Percentiles rank a stretch among this genome's conserved stretches.
Evolutionary conservation across 2,113 vertebrate genomes (phyloP).

Genomic region (Podocnemis expansa): DNA sequence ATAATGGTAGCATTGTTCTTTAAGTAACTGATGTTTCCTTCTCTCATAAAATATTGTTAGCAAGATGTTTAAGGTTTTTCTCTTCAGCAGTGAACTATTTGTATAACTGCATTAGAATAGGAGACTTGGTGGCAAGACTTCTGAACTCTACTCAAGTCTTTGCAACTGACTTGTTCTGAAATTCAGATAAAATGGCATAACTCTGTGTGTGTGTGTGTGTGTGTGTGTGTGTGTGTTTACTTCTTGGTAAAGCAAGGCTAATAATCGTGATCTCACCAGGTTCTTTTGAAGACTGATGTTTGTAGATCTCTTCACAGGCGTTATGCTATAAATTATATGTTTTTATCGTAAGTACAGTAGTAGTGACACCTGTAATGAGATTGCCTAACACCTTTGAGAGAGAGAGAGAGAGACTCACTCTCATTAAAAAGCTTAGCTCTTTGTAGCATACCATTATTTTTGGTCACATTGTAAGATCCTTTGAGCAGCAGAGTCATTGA

Average conservation of each 20-base stretch:
- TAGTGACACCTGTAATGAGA: background rate
- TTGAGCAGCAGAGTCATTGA: background rate
- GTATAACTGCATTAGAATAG: background rate
- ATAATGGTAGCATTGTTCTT: background rate
- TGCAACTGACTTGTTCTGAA: background rate
- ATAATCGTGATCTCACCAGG: background rate
- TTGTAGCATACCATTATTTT: background rate
- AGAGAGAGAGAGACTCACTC: background rate
- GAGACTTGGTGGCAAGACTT: background rate
- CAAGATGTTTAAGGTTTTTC: background rate
- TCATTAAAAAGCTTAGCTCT: background rate
- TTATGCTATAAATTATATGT: background rate
- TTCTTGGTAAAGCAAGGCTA: background rate
- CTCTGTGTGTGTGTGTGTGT: background rate
- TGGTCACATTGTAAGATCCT: background rate
- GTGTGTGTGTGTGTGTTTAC: background rate
- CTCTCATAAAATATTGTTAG: background rate
- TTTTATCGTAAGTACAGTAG: background rate
- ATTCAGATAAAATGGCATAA: background rate
- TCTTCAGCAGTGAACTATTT: background rate
- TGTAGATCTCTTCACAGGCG: background rate
- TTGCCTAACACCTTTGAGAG: background rate
- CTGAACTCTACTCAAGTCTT: background rate
- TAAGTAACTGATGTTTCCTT: background rate
- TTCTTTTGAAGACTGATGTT: background rate